A percentile compares a stretch with the other conserved stretches of the same genome.
phyloP scores from a whole-genome alignment of 2,797 vertebrate genomes.

The Aplochiton taeniatus region DNA sequence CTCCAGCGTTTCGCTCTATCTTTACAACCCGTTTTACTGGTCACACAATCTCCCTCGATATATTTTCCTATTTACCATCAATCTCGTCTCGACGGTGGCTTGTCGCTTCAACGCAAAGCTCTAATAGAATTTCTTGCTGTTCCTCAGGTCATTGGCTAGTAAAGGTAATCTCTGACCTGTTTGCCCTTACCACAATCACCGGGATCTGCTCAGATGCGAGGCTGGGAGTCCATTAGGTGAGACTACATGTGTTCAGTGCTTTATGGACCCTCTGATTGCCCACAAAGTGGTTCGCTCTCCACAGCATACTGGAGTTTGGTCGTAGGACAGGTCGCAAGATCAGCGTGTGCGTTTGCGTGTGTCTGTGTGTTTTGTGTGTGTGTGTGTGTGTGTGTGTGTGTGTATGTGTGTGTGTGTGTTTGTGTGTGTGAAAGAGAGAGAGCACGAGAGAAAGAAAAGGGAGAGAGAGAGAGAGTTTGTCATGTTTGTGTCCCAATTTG shows the following conservation, averaged over 20 bases:
- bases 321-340: slow-evolving; percentile 21
- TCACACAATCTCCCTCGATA: slow-evolving; percentile 46
- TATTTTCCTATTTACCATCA: slow-evolving; percentile 55
- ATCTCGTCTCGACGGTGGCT: slow-evolving; percentile 36
- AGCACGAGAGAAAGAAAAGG: no score
- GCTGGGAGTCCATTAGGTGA: slow-evolving; percentile 26
- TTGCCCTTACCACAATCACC: slow-evolving; percentile 50
- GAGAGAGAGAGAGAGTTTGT: slow-evolving; percentile 10
- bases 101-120: slow-evolving; percentile 7
- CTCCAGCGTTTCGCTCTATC: slow-evolving; percentile 58
- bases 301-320: slow-evolving; percentile 56
- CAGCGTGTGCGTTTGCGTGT: not conserved
- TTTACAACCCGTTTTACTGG: slow-evolving; percentile 57
- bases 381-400: not conserved
- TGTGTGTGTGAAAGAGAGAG: not conserved
- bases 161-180: slow-evolving; percentile 47
- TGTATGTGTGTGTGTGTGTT: not conserved
- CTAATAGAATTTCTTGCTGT: slow-evolving; percentile 16
- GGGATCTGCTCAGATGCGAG: slow-evolving; percentile 40
- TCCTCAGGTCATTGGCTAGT: slow-evolving; percentile 46
- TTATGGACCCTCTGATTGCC: slow-evolving; percentile 47
- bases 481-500: not conserved
- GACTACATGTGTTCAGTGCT: slow-evolving; percentile 40
- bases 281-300: slow-evolving; percentile 62
- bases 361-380: not conserved